Evolutionary conservation across 2,888 invertebrate genomes (phyloP).

Genomic region (Agrotis ipsilon): DNA sequence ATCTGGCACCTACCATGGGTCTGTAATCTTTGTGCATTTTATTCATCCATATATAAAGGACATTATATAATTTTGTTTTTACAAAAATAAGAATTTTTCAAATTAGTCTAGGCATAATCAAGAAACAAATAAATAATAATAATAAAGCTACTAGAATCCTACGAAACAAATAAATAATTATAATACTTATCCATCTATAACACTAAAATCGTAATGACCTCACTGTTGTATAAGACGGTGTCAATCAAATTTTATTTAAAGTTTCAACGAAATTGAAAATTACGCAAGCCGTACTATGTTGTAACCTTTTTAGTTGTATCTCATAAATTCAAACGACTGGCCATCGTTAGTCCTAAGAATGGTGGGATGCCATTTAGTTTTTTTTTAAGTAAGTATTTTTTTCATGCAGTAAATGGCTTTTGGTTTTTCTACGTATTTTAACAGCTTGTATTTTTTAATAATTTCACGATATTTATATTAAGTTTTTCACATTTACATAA

Average conservation of each 20-base stretch:
- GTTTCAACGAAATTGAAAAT: background rate
- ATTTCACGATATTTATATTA: too few relatives aligned
- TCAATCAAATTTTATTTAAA: background rate
- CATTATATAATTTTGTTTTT: too few relatives aligned
- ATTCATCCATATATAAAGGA: slow-evolving; percentile 2
- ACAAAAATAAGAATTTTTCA: too few relatives aligned
- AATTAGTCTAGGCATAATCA: too few relatives aligned
- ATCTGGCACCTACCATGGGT: slow-evolving; percentile 30
- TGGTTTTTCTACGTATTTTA: too few relatives aligned
- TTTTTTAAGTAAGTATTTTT: background rate
- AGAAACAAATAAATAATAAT: background rate
- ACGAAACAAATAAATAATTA: too few relatives aligned
- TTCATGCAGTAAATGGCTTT: background rate
- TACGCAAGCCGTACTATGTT: background rate
- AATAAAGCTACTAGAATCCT: background rate
- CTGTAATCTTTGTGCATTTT: slow-evolving; percentile 31
- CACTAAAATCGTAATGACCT: background rate
- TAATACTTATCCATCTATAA: too few relatives aligned
- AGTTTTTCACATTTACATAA: too few relatives aligned
- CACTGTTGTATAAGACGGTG: background rate
- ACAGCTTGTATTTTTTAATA: too few relatives aligned
- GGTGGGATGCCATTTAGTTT: background rate
- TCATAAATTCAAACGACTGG: slow-evolving; percentile 6
- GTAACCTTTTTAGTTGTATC: background rate
- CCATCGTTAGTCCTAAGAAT: background rate